Evolutionary conservation across 2,113 vertebrate genomes (phyloP), one percentile per base, ranked within the genome.

Genomic region (Ceyx melanurus): DNA sequence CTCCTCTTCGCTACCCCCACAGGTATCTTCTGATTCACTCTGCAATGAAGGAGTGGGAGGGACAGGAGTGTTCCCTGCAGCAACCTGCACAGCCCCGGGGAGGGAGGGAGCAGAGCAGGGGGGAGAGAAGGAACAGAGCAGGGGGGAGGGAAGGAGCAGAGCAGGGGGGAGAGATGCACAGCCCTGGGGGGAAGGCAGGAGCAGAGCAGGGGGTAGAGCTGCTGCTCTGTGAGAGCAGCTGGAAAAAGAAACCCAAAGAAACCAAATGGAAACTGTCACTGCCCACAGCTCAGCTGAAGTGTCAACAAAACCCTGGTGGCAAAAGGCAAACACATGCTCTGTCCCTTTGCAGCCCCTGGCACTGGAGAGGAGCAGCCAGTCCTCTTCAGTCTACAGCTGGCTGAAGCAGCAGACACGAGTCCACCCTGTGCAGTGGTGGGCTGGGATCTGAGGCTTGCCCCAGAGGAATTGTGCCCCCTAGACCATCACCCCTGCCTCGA

Each of bases 21-120:
- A 8, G 42, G 77, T 62, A 11, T 9, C 64, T 71, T 9, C 77
- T 21, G 72, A 65, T 54, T 77, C 75, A 28, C 21, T 4, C 1
- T 6, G 2, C 11, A 40, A 35, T 15, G 2, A 19, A 11, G 2
- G 0, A 17, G 35, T 1, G 2, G 1, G 53, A 23, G 37, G 67
- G 67, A 43, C 0, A 51, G 5, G 74, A 28, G 65, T 10, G 50
- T 1, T 54, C 50, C 90, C 74, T 37, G 56, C 65, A 29, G 5
- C 9, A 5, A 53, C 19, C 16, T 2, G 40, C 58, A 4, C 19
- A 5, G 3, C 37, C 42, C 1, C 17, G 6, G 9, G 17, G n/a
- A 4, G 50, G 50, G 19, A 31, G n/a, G 37, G 54, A 17, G 70
- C 28, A 2, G 13, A 43, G 81, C 43, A 1, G 46, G 1, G 43